A percentile compares a stretch with the other conserved stretches of the same genome.
These are phyloP conservation scores for Dromaius novaehollandiae DNA, from an alignment of 2,113 vertebrate species.

Conservation along the genomic window DNA sequence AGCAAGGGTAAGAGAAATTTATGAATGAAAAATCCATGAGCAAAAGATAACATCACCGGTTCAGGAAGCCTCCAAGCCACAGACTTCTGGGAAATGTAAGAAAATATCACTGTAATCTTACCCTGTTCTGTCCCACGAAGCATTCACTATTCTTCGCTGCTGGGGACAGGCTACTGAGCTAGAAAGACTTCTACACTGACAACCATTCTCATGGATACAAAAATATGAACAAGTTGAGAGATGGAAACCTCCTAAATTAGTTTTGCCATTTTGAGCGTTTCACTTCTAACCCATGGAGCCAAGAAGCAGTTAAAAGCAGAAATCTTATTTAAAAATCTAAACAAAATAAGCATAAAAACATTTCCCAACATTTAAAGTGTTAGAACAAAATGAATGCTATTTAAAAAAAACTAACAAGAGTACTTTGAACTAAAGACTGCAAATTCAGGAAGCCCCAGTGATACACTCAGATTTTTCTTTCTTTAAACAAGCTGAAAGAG, in stretches of 20 bases:
- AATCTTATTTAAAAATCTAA: not conserved
- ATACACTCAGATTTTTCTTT: not conserved
- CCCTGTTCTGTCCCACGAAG: not conserved
- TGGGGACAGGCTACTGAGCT: accelerated
- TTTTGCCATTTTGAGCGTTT: not conserved
- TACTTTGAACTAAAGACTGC: not conserved
- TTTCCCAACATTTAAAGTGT: not conserved
- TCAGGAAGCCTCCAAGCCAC: not conserved
- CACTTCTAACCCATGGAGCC: not conserved
- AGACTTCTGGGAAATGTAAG: not conserved
- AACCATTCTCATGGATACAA: not conserved
- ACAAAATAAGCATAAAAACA: not conserved
- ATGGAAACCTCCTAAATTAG: not conserved
- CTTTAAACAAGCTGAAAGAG: not conserved
- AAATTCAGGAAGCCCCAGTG: not conserved
- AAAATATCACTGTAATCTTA: not conserved
- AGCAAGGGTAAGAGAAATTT: not conserved
- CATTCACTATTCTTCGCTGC: not conserved
- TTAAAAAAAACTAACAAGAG: not conserved
- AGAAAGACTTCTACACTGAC: not conserved
- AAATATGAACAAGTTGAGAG: not conserved
- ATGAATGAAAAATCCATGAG: not conserved
- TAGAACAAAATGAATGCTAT: not conserved
- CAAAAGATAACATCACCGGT: not conserved
- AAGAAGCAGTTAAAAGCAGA: not conserved